Evolutionary conservation across 2,113 vertebrate genomes (phyloP).

Genomic region (Rutilus rutilus): DNA sequence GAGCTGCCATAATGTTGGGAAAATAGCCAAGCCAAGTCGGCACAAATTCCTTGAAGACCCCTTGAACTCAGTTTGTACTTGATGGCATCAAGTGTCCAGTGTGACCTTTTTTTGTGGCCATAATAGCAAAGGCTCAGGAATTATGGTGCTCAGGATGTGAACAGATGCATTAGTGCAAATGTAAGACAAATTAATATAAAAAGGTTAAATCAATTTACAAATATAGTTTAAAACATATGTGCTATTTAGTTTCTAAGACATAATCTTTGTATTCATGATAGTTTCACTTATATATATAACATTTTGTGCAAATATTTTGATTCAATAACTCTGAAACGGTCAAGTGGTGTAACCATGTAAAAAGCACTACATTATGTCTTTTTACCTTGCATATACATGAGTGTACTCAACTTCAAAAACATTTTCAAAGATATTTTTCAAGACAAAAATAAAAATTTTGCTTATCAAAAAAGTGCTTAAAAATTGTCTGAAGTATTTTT

Average conservation of each 20-base stretch:
- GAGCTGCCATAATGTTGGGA: background rate
- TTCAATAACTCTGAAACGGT: background rate
- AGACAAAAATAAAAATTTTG: background rate
- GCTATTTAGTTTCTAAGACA: background rate
- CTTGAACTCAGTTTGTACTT: background rate
- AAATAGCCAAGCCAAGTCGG: background rate
- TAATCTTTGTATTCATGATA: background rate
- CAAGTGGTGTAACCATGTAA: background rate
- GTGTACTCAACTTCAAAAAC: background rate
- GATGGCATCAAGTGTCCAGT: background rate
- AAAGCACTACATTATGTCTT: background rate
- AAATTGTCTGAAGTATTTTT: background rate
- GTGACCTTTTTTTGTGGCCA: background rate
- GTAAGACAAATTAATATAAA: background rate
- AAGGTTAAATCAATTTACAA: background rate
- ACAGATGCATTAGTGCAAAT: background rate
- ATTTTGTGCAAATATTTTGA: background rate
- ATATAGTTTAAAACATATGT: background rate
- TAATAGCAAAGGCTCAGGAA: background rate
- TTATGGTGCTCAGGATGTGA: background rate
- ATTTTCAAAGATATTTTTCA: background rate
- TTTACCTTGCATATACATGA: background rate
- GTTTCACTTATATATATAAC: background rate
- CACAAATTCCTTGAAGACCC: slow-evolving; percentile 5
- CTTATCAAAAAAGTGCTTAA: background rate